phyloP scores from a whole-genome alignment of 1,140 invertebrate genomes.

The Coptotermes formosanus region DNA sequence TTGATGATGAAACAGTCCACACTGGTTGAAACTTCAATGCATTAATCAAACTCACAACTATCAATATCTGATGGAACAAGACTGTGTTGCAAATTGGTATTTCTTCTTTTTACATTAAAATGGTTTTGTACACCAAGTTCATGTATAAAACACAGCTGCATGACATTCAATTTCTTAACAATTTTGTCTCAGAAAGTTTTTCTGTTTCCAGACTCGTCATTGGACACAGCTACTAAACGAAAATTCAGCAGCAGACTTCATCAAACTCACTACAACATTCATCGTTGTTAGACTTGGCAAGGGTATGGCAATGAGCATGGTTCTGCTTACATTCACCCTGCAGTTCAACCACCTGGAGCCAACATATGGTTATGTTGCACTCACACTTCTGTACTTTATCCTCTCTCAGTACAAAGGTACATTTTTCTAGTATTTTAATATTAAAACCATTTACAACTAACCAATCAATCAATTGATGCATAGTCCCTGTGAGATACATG shows the following conservation, averaged over 20 bases:
- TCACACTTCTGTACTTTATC: conserved; percentile 41
- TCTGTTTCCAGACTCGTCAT: conserved; percentile 38
- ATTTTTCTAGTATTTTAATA: neutral
- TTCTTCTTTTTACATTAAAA: too few species aligned
- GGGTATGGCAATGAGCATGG: conserved; percentile 40
- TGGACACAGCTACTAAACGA: conserved; percentile 37
- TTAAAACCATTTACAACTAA: too few species aligned
- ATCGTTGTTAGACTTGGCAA: conserved; percentile 40
- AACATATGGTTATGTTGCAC: conserved; percentile 38
- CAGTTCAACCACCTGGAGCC: conserved; percentile 42
- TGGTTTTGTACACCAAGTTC: too few species aligned
- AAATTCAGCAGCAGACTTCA: conserved; percentile 33
- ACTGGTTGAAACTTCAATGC: too few species aligned
- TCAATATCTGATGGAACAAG: too few species aligned
- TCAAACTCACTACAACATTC: conserved; percentile 37
- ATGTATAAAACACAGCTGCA: neutral
- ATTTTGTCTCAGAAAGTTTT: neutral
- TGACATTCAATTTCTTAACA: neutral
- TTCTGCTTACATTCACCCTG: conserved; percentile 39
- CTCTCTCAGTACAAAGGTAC: conserved; percentile 41
- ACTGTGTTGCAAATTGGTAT: too few species aligned
- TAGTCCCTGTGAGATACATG: too few species aligned
- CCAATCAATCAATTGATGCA: too few species aligned
- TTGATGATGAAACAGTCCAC: too few species aligned
- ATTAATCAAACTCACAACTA: too few species aligned